Evolutionary conservation across 1,140 invertebrate species (phyloP).

Genomic region (Bactericera cockerelli): DNA sequence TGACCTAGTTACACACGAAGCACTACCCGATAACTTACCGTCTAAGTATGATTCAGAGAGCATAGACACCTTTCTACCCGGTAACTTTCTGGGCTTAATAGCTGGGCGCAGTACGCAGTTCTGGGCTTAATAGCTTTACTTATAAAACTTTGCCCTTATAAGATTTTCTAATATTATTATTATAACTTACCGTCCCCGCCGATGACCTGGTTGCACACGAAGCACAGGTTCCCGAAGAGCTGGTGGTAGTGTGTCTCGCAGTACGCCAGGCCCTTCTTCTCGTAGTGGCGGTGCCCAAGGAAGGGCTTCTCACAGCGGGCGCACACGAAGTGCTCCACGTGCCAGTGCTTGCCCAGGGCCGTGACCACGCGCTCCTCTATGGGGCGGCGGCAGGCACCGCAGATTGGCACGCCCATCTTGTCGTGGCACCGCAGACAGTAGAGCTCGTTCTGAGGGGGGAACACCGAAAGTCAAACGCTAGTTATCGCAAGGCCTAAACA

Average conservation of each 20-base stretch:
- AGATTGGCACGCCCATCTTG: constrained; percentile 97
- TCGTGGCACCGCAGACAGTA: constrained; percentile 97
- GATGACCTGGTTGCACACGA: constrained; percentile 97
- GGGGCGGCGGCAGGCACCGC: constrained; percentile 88
- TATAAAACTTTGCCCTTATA: too few relatives aligned
- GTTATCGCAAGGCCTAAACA: too few relatives aligned
- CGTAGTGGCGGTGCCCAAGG: constrained; percentile 95
- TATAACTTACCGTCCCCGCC: constrained; percentile 77
- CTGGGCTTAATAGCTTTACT: too few relatives aligned
- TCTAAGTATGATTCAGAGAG: too few relatives aligned
- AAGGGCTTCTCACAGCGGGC: constrained; percentile 99
- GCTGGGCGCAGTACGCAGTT: too few relatives aligned
- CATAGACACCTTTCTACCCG: too few relatives aligned
- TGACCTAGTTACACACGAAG: constrained; percentile 97
- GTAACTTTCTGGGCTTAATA: too few relatives aligned
- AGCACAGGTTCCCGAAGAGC: constrained; percentile 96
- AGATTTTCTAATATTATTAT: too few relatives aligned
- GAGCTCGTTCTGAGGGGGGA: constrained; percentile 59
- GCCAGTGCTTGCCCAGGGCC: constrained; percentile 97
- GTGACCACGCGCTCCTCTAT: constrained; percentile 95
- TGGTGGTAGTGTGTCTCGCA: constrained; percentile 99
- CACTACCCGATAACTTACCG: too few relatives aligned
- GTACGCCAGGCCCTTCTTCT: constrained; percentile 96
- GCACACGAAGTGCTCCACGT: constrained; percentile 99
- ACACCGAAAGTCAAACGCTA: too few relatives aligned